Evolutionary conservation across 2,797 vertebrate species (phyloP).

Genomic region (Mustela erminea): DNA sequence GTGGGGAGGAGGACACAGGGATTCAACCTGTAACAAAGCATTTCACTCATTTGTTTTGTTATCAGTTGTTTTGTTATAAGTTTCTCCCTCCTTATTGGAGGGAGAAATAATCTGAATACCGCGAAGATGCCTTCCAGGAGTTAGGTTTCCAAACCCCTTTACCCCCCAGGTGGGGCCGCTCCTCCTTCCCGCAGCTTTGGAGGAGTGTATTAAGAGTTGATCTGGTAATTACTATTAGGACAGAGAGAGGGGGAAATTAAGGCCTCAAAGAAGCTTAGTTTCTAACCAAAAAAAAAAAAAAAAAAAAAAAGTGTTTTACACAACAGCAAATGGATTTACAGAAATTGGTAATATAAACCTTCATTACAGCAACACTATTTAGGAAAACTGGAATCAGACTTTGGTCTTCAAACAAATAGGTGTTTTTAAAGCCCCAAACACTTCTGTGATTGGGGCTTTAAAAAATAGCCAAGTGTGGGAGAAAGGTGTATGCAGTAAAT

Average conservation of each 20-base stretch:
- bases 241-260: background rate
- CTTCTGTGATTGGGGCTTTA: background rate
- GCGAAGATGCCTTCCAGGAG: background rate
- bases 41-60: background rate
- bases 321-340: background rate
- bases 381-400: background rate
- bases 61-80: background rate
- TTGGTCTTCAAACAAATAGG: background rate
- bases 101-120: background rate
- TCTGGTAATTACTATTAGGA: background rate
- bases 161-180: background rate
- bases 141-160: background rate
- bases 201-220: background rate
- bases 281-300: background rate
- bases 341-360: background rate
- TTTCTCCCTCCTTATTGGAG: background rate
- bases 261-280: background rate
- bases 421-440: background rate
- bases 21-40: background rate
- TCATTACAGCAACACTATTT: slow-evolving; percentile 9
- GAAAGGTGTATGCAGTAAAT: background rate
- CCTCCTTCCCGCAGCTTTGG: background rate
- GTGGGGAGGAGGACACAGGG: background rate
- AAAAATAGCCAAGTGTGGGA: background rate
- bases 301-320: background rate